phyloP scores from a whole-genome alignment of 1,140 invertebrate species.

The Harlomillsia oculata region DNA sequence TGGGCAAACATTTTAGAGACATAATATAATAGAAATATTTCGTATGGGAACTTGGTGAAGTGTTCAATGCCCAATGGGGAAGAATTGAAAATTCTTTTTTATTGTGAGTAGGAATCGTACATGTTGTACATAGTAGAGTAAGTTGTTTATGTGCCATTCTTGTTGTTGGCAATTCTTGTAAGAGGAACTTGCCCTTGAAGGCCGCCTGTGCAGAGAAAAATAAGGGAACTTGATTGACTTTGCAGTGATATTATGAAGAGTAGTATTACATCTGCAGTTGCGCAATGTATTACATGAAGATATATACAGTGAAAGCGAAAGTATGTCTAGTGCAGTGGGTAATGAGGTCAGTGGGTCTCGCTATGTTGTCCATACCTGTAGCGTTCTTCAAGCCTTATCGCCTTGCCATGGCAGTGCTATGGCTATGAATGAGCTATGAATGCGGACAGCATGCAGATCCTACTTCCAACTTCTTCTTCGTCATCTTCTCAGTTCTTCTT shows the following conservation, averaged over 20 bases:
- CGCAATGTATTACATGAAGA: slow-evolving; percentile 35
- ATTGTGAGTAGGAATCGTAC: not conserved
- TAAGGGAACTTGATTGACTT: not conserved
- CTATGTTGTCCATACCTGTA: slow-evolving; percentile 20
- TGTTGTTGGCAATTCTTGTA: no score
- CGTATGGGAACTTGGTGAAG: no score
- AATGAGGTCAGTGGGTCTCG: slow-evolving; percentile 45
- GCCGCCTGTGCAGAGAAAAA: not conserved
- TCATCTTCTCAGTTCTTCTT: no score
- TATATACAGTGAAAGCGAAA: slow-evolving; percentile 44
- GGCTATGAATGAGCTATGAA: no score
- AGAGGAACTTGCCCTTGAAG: not conserved
- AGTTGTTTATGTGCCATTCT: not conserved
- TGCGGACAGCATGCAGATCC: no score
- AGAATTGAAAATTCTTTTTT: not conserved
- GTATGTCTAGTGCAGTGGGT: slow-evolving; percentile 51
- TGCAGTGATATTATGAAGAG: slow-evolving; percentile 2
- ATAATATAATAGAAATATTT: no score
- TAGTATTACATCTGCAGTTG: slow-evolving; percentile 7
- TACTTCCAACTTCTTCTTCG: no score
- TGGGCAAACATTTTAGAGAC: no score
- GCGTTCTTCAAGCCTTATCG: slow-evolving; percentile 1
- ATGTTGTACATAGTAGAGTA: not conserved
- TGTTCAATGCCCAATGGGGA: no score
- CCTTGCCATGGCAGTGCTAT: no score